phyloP scores from a whole-genome alignment of 1,140 invertebrate species.

The Euschistus heros region DNA sequence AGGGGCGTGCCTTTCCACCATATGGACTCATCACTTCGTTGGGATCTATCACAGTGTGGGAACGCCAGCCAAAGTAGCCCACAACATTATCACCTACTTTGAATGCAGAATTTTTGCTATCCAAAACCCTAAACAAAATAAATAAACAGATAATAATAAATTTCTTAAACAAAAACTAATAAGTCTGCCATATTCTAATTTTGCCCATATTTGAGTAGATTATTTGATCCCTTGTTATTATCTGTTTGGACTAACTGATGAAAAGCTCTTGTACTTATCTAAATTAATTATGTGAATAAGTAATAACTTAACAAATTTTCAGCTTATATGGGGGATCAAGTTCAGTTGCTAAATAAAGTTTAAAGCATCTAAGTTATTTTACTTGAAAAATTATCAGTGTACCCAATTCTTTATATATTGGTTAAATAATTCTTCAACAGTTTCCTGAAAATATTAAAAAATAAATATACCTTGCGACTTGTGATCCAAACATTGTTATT shows the following conservation, averaged over 20 bases:
- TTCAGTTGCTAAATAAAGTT: not conserved
- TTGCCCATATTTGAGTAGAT: too few species aligned
- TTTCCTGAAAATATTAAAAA: not conserved
- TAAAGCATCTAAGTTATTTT: not conserved
- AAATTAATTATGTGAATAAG: not conserved
- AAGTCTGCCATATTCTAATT: not conserved
- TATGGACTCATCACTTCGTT: constrained; percentile 6
- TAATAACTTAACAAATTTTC: not conserved
- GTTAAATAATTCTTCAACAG: not conserved
- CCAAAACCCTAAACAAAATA: constrained; percentile 42
- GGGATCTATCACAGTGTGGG: constrained; percentile 36
- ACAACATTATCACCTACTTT: constrained; percentile 47
- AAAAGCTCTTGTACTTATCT: too few species aligned
- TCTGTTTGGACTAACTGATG: too few species aligned
- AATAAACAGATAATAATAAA: not conserved
- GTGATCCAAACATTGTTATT: constrained; percentile 8
- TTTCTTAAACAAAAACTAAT: not conserved
- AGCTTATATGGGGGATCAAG: not conserved
- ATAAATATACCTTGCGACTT: constrained; percentile 3
- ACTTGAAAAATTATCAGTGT: not conserved
- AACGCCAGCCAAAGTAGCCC: constrained; percentile 49
- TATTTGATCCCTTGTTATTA: too few species aligned
- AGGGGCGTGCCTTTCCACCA: constrained; percentile 30
- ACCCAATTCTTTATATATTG: not conserved
- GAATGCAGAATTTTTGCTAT: constrained; percentile 48